A percentile compares a stretch with the other conserved stretches of the same genome.
These are phyloP conservation scores for Gastrophryne carolinensis DNA, from an alignment of 2,797 vertebrate species.

Conservation along the genomic window DNA sequence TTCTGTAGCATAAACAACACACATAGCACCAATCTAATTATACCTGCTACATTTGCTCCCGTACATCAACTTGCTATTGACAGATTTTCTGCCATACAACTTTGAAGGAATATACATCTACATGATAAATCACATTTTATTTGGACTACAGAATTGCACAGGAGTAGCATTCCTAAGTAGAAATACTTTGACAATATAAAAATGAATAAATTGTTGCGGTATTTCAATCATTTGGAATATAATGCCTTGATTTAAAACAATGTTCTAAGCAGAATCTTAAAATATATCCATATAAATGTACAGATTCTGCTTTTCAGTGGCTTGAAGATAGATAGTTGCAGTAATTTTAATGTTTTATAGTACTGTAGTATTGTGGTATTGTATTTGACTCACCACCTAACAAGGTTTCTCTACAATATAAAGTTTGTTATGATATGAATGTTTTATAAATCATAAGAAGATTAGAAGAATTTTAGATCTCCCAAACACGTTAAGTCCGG, in stretches of 20 bases:
- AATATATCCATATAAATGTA: too few relatives aligned
- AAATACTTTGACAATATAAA: neutral
- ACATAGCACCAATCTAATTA: slow-evolving; percentile 22
- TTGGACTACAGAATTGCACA: neutral
- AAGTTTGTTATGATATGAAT: too few relatives aligned
- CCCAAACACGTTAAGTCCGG: too few relatives aligned
- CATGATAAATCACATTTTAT: slow-evolving; percentile 20
- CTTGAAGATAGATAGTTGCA: too few relatives aligned
- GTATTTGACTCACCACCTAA: too few relatives aligned
- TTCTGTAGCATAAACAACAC: neutral
- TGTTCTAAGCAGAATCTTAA: neutral
- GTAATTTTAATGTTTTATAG: too few relatives aligned
- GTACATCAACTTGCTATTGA: slow-evolving; percentile 12
- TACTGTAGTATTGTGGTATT: too few relatives aligned
- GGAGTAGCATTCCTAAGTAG: neutral
- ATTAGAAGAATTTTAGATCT: too few relatives aligned
- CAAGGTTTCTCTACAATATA: too few relatives aligned
- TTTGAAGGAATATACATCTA: slow-evolving; percentile 7
- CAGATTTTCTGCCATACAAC: slow-evolving; percentile 18
- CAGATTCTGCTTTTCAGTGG: too few relatives aligned
- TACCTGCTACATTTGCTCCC: slow-evolving; percentile 15
- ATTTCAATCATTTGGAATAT: neutral
- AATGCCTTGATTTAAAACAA: neutral
- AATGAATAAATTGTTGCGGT: neutral
- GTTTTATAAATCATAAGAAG: too few relatives aligned